Evolutionary conservation across 2,888 invertebrate species (phyloP).

Genomic region (Steinernema carpocapsae): DNA sequence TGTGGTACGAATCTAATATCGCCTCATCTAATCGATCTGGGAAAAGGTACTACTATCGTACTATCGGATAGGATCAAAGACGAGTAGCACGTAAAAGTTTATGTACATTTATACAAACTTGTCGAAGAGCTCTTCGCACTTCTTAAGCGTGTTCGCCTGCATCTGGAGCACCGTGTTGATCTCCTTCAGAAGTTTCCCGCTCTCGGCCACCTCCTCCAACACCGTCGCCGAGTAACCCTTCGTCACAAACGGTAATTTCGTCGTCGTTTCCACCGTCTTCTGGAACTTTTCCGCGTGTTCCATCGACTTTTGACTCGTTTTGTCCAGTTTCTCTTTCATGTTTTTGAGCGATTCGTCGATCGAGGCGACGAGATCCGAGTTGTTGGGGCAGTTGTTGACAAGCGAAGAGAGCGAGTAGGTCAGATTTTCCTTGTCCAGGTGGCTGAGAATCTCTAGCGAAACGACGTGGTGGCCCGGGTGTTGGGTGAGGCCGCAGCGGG

Average conservation of each 20-base stretch:
- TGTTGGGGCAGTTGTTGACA: slow-evolving; percentile 10
- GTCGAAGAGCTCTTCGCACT: neutral
- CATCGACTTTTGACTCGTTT: neutral
- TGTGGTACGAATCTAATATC: too few relatives aligned
- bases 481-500: neutral
- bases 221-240: slow-evolving; percentile 3
- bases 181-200: neutral
- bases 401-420: slow-evolving; percentile 23
- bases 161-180: neutral
- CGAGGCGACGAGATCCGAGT: neutral
- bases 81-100: too few relatives aligned
- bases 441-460: slow-evolving; percentile 8
- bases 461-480: slow-evolving; percentile 7
- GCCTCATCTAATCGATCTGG: too few relatives aligned
- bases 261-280: neutral
- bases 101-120: neutral
- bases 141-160: slow-evolving; percentile 5
- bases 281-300: neutral
- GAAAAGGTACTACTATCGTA: too few relatives aligned
- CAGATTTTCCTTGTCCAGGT: slow-evolving; percentile 20
- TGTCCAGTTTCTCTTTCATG: neutral
- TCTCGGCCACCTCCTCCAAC: neutral
- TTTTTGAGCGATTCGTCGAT: neutral
- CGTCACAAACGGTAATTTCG: neutral
- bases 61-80: too few relatives aligned